Percentiles rank a stretch among this genome's conserved stretches.
Conservation (phyloP, 2,888 invertebrate genomes). For the Tinea pellionella region DNA sequence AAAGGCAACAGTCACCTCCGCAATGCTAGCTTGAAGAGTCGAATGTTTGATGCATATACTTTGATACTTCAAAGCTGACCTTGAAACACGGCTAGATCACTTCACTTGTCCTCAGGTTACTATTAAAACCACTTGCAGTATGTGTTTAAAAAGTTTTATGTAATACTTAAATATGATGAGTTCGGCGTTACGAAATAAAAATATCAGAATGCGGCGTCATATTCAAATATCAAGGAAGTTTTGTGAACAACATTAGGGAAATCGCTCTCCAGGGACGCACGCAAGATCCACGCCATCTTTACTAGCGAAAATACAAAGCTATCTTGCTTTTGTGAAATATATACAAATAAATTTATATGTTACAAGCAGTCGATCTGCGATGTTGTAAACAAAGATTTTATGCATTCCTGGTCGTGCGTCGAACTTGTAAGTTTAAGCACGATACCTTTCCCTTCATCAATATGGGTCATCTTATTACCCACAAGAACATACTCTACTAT, state of each 20-base stretch:
- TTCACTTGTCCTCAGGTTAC: no score
- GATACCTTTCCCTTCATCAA: no score
- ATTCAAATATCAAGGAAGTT: constrained; percentile 50
- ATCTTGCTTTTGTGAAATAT: not conserved
- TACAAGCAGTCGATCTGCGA: not conserved
- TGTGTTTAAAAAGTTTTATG: not conserved
- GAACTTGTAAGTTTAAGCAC: no score
- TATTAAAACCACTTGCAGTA: no score
- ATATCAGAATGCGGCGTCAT: constrained; percentile 39
- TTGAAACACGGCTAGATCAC: no score
- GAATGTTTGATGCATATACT: no score
- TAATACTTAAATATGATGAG: not conserved
- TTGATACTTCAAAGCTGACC: no score
- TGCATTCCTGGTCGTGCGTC: no score
- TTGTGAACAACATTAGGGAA: constrained; percentile 45
- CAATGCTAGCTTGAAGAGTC: no score
- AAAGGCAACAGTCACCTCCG: no score
- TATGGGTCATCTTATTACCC: no score
- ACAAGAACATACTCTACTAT: not conserved
- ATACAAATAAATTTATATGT: not conserved
- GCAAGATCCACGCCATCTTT: constrained; percentile 16
- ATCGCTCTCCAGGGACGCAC: constrained; percentile 31
- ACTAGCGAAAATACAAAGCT: constrained; percentile 6
- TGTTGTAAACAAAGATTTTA: not conserved
- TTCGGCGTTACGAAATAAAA: not conserved